Evolutionary conservation across 2,888 invertebrate genomes (phyloP), one percentile per base, ranked within the genome.

Genomic region (Macaria liturata): DNA sequence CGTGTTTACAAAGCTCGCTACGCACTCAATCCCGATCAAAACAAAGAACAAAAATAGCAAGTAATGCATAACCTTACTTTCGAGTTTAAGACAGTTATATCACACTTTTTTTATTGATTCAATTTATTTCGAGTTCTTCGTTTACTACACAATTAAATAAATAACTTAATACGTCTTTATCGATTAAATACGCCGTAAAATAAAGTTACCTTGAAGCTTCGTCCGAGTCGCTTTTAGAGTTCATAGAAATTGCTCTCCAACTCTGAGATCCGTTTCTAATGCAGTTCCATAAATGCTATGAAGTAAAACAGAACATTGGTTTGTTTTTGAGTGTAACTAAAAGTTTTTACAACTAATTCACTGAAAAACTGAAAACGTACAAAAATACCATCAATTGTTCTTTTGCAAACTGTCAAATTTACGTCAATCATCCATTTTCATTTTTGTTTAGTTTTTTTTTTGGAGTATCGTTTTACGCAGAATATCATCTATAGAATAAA

Each of bases 191-290:
- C 51, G 9, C 54, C 32, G 46, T 56, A 50, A 63, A 69, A 74
- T 60, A 66, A 70, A 76, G 74, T 88, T 89, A 92, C 92, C 92
- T 92, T 90, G 92, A 91, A 92, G 92, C 92, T 91, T 91, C 92
- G 91, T 88, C 92, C 85, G 87, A 83, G 84, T 91, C 88, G 83
- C 91, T 88, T 86, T 90, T 89, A 70, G 92, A 84, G 92, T 90
- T 92, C 92, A 92, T 92, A 91, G 92, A 92, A 92, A 88, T 78
- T 84, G 75, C 75, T 84, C 70, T 78, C 65, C 67, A 74, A 77
- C 74, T 75, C 76, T 52, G 80, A 80, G 81, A 74, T 75, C 8
- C 82, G 78, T 76, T 74, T 76, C 45, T 73, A 78, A 70, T 67
- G 67, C 68, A 63, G 72, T 73, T 75, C 78, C 75, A 81, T 78